phyloP scores from a whole-genome alignment of 1,140 invertebrate species.

The Aphaenogaster floridana region DNA sequence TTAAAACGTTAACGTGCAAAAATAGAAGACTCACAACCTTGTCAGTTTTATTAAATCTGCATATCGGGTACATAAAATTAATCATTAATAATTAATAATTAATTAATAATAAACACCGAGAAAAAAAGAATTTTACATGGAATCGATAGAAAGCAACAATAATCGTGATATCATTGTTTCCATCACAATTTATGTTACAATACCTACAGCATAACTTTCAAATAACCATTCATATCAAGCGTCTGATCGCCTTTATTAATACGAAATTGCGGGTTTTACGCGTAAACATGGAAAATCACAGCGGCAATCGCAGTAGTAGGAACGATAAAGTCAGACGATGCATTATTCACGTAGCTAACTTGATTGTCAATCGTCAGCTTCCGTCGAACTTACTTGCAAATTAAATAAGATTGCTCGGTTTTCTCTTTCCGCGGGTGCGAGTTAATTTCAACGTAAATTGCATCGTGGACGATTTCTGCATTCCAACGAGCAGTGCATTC shows the following conservation, averaged over 20 bases:
- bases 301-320: not conserved
- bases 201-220: not conserved
- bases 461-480: slow-evolving; percentile 18
- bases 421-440: slow-evolving; percentile 16
- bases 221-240: not conserved
- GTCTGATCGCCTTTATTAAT: not conserved
- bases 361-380: not conserved
- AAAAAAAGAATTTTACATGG: not conserved
- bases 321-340: slow-evolving; percentile 3
- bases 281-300: slow-evolving; percentile 10
- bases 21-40: not conserved
- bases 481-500: slow-evolving; percentile 26
- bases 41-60: not conserved
- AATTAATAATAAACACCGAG: not conserved
- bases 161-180: not conserved
- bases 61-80: not conserved
- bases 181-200: not conserved
- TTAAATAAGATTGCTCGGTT: slow-evolving; percentile 41
- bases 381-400: slow-evolving; percentile 13
- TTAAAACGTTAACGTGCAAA: not conserved
- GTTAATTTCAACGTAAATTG: slow-evolving; percentile 27
- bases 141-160: not conserved
- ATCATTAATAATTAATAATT: not conserved
- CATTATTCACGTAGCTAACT: slow-evolving; percentile 22
- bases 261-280: not conserved